A percentile compares a stretch with the other conserved stretches of the same genome.
Evolutionary conservation across 2,113 vertebrate species (phyloP).

Genomic region (Haliaeetus leucogaster): DNA sequence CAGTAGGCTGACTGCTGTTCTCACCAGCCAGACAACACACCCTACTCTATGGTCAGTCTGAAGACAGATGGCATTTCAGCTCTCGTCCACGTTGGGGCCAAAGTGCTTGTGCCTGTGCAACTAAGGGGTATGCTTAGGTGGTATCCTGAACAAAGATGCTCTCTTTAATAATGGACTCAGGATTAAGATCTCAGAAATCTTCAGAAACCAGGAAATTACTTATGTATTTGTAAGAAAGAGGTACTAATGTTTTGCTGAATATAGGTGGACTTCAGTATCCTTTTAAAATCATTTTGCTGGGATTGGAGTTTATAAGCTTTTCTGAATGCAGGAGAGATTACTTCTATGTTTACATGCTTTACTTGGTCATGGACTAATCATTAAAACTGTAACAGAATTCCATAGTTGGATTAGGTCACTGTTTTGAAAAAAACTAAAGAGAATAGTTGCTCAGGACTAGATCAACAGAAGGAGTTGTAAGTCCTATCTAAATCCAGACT

Average conservation of each 20-base stretch:
- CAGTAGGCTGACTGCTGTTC: background rate
- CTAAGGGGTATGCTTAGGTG: background rate
- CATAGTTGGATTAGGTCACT: background rate
- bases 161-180: background rate
- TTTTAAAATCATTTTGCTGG: background rate
- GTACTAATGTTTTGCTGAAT: background rate
- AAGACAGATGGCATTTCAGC: background rate
- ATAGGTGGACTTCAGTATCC: background rate
- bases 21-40: fast-evolving
- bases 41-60: background rate
- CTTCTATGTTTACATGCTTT: background rate
- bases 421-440: background rate
- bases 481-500: background rate
- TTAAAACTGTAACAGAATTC: background rate
- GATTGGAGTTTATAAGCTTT: background rate
- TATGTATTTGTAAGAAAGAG: background rate
- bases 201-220: background rate
- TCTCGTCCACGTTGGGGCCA: background rate
- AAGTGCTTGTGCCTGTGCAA: background rate
- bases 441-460: background rate
- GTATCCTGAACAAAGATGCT: background rate
- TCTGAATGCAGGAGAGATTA: background rate
- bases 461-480: background rate
- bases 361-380: background rate
- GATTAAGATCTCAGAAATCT: background rate